Conservation (phyloP, 2,888 invertebrate genomes). For the Hololepta plana region DNA sequence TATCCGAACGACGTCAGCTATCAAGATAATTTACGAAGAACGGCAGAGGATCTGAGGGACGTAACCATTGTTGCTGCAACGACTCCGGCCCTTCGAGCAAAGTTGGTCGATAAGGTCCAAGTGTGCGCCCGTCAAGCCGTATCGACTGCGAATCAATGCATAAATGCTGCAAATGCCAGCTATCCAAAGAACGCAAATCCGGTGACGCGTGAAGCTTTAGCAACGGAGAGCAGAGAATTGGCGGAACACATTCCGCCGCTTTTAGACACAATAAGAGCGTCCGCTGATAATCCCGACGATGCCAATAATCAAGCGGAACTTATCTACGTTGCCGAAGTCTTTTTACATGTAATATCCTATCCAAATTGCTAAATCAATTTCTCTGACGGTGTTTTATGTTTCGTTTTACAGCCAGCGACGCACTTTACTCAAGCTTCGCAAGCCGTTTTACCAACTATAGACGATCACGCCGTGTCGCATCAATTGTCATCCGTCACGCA, state of each 20-base stretch:
- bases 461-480: constrained; percentile 56
- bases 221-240: constrained; percentile 51
- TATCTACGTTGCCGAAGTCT: constrained; percentile 67
- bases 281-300: constrained; percentile 48
- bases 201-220: constrained; percentile 39
- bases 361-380: no score
- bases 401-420: constrained; percentile 40
- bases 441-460: constrained; percentile 66
- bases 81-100: constrained; percentile 53
- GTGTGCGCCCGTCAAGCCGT: constrained; percentile 72
- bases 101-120: constrained; percentile 40
- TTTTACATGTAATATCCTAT: constrained; percentile 58
- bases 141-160: constrained; percentile 77
- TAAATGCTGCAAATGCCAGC: constrained; percentile 74
- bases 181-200: constrained; percentile 53
- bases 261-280: constrained; percentile 59
- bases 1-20: constrained; percentile 63
- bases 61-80: constrained; percentile 76
- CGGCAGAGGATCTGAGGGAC: constrained; percentile 84
- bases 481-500: constrained; percentile 56
- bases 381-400: no score
- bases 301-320: constrained; percentile 61
- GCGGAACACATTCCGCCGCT: constrained; percentile 65
- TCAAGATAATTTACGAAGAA: constrained; percentile 67
- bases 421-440: constrained; percentile 62